phyloP scores from a whole-genome alignment of 1,140 invertebrate genomes.

The Caenorhabditis briggsae region DNA sequence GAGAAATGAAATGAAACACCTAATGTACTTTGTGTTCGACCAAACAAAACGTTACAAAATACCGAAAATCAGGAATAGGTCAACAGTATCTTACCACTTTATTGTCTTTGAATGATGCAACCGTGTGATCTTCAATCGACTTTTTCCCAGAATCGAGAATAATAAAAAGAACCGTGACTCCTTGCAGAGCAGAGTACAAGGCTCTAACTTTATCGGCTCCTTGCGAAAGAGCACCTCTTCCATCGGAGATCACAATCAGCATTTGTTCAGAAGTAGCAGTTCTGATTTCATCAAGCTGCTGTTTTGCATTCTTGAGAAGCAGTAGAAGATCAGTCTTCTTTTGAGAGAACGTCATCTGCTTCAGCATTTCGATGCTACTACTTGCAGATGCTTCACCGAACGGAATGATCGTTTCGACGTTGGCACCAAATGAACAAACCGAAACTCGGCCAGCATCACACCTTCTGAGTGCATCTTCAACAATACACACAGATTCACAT shows the following conservation, averaged over 20 bases:
- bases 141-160: constrained; percentile 94
- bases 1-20: background rate
- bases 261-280: constrained; percentile 83
- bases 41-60: too few species aligned
- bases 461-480: constrained; percentile 90
- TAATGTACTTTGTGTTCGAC: background rate
- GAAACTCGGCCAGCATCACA: constrained; percentile 92
- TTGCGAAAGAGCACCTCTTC: constrained; percentile 91
- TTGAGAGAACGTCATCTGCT: constrained; percentile 80
- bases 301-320: constrained; percentile 80
- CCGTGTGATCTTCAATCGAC: constrained; percentile 92
- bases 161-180: constrained; percentile 92
- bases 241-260: constrained; percentile 92
- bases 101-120: constrained; percentile 78
- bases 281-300: constrained; percentile 45
- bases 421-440: constrained; percentile 92
- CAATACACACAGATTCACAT: constrained; percentile 91
- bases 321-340: constrained; percentile 83
- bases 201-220: constrained; percentile 85
- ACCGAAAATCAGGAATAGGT: too few species aligned
- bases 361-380: constrained; percentile 39
- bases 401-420: constrained; percentile 85
- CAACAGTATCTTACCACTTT: constrained; percentile 56
- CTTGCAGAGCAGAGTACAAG: constrained; percentile 73
- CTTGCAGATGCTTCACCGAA: constrained; percentile 78